Percentiles rank a stretch among this genome's conserved stretches.
phyloP scores from a whole-genome alignment of 2,888 invertebrate genomes.

The Dolichopus griseipennis region DNA sequence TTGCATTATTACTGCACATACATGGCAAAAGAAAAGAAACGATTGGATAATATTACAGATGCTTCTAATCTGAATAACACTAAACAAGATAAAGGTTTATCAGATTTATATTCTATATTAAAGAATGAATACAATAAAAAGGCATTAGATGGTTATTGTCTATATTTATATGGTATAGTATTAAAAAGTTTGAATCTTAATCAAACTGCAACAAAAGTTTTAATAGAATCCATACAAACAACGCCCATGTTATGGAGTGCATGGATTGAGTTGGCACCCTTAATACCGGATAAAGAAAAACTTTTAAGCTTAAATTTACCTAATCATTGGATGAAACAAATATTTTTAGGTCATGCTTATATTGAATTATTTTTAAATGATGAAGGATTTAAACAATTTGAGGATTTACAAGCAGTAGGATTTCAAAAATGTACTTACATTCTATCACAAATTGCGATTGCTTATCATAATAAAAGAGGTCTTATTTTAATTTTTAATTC shows the following conservation, averaged over 20 bases:
- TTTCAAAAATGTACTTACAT: slow-evolving; percentile 84
- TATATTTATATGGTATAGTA: slow-evolving; percentile 85
- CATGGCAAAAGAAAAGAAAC: slow-evolving; percentile 82
- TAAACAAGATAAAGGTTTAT: slow-evolving; percentile 40
- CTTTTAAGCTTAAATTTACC: slow-evolving; percentile 59
- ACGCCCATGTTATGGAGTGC: slow-evolving; percentile 90
- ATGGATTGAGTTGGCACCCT: slow-evolving; percentile 82
- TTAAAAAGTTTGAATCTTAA: slow-evolving; percentile 76
- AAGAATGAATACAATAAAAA: slow-evolving; percentile 50
- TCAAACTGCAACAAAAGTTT: slow-evolving; percentile 65
- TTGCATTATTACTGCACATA: slow-evolving; percentile 78
- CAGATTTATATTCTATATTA: slow-evolving; percentile 50
- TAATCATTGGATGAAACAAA: slow-evolving; percentile 88
- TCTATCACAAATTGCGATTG: slow-evolving; percentile 84
- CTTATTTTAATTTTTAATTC: slow-evolving; percentile 25
- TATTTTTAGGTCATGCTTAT: slow-evolving; percentile 84
- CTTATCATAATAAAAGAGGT: slow-evolving; percentile 87
- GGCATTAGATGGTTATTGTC: slow-evolving; percentile 75
- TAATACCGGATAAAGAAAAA: slow-evolving; percentile 75
- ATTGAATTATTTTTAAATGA: slow-evolving; percentile 83
- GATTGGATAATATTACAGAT: slow-evolving; percentile 72
- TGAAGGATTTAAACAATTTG: slow-evolving; percentile 77
- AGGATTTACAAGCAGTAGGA: slow-evolving; percentile 64
- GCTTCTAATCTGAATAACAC: slow-evolving; percentile 41
- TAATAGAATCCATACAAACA: slow-evolving; percentile 67